Evolutionary conservation across 2,888 invertebrate genomes (phyloP), one percentile per base, ranked within the genome.

Genomic region (Eristalis intricaria): DNA sequence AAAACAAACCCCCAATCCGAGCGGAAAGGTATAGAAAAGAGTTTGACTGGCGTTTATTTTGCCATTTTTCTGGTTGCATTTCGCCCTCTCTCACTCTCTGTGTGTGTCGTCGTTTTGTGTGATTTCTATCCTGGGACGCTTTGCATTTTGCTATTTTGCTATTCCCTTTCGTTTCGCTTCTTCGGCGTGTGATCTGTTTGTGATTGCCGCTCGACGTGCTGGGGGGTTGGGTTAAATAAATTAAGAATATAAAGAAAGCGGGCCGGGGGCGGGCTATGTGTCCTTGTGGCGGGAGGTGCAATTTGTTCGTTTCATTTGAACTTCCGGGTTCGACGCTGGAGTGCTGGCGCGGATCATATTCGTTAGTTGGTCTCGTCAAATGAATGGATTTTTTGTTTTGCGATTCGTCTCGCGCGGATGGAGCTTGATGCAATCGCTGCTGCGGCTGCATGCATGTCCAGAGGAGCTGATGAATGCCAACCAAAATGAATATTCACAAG

Each of bases 111-210:
- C 43, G 7, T 73, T 71, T 40, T 40, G 40, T 60, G 73, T 60
- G 50, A 38, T 63, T 61, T 56, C 22, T 73, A 61, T 61, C 40
- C 23, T 73, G 50, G 66, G 79, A 82, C 29, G 64, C 35, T 80
- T 76, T 82, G 61, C 79, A 61, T 66, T 66, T 58, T 50, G 58
- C 29, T 61, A n/a, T 61, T 40, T 58, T 50, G 58, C 22, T 43
- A 32, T 80, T 80, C 75, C 68, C 76, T 77, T 73, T 85, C 50
- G 74, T 75, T 83, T 78, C 56, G 71, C 32, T 61, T 22, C 60
- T 56, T 43, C 60, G 22, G 23, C 60, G 65, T 78, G 83, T 78
- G 86, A 86, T 83, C 86, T 86, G 88, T 83, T 86, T 82, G 86
- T 83, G 78, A 86, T 76, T 80, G 74, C 76, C 73, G 69, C 73